phyloP scores from a whole-genome alignment of 1,140 invertebrate species.

The Asobara japonica region DNA sequence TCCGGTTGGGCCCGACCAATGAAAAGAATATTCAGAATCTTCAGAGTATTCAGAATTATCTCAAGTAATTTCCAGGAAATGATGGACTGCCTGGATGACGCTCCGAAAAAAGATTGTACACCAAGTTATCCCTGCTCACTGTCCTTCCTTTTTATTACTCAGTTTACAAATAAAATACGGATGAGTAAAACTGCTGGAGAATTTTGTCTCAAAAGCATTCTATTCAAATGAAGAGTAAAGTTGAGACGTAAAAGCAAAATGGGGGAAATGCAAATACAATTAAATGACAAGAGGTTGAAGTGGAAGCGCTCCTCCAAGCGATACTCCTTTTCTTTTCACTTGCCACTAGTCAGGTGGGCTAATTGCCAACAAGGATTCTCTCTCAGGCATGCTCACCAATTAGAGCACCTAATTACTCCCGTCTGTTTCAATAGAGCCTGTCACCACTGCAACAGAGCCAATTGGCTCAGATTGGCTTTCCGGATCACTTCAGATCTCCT shows the following conservation, averaged over 20 bases:
- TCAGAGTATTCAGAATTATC: no score
- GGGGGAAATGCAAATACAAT: background rate
- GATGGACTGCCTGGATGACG: no score
- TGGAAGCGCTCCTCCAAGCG: background rate
- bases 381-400: background rate
- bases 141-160: no score
- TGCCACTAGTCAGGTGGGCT: background rate
- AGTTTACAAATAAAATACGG: no score
- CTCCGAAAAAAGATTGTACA: no score
- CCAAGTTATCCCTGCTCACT: no score
- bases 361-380: constrained; percentile 5
- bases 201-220: no score
- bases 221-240: background rate
- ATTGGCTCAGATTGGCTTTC: background rate
- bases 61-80: no score
- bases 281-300: background rate
- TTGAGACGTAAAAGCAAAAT: background rate
- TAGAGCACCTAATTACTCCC: constrained; percentile 2
- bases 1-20: no score
- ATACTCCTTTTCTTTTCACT: background rate
- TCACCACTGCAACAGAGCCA: constrained; percentile 5
- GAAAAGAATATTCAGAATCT: no score
- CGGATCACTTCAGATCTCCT: background rate
- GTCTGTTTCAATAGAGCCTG: constrained; percentile 5
- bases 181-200: no score